phyloP scores from a whole-genome alignment of 2,113 vertebrate genomes.

The Chelonoidis abingdonii region DNA sequence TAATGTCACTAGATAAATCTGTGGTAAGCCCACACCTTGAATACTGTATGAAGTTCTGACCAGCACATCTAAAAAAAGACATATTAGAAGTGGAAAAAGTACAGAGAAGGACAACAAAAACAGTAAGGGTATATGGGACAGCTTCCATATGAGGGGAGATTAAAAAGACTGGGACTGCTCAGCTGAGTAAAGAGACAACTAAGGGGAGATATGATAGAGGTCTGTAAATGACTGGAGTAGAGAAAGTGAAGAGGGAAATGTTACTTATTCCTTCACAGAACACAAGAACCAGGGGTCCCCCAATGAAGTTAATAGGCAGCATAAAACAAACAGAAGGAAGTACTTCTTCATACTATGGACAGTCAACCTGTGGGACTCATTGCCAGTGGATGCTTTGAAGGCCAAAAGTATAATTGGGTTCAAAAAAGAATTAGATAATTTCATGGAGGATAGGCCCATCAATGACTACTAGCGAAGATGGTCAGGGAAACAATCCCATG shows the following conservation, averaged over 20 bases:
- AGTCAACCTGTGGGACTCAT: neutral
- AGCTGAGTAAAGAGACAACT: neutral
- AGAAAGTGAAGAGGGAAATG: neutral
- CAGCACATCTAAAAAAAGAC: too few relatives aligned
- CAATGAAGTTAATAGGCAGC: neutral
- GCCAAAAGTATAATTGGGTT: neutral
- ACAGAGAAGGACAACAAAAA: neutral
- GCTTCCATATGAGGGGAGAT: neutral
- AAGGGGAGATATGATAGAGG: neutral
- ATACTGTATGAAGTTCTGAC: too few relatives aligned
- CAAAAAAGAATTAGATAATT: neutral
- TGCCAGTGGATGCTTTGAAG: neutral
- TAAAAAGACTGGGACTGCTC: neutral
- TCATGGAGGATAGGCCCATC: neutral
- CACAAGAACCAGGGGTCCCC: neutral
- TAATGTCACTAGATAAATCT: too few relatives aligned
- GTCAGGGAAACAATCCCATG: neutral
- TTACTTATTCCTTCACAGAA: neutral
- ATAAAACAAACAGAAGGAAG: neutral
- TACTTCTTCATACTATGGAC: neutral
- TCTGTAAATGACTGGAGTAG: neutral
- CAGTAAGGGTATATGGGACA: neutral
- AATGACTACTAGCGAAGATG: neutral
- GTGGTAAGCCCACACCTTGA: too few relatives aligned
- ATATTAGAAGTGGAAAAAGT: neutral